phyloP scores from a whole-genome alignment of 2,888 invertebrate species.

The Charanyca ferruginea region DNA sequence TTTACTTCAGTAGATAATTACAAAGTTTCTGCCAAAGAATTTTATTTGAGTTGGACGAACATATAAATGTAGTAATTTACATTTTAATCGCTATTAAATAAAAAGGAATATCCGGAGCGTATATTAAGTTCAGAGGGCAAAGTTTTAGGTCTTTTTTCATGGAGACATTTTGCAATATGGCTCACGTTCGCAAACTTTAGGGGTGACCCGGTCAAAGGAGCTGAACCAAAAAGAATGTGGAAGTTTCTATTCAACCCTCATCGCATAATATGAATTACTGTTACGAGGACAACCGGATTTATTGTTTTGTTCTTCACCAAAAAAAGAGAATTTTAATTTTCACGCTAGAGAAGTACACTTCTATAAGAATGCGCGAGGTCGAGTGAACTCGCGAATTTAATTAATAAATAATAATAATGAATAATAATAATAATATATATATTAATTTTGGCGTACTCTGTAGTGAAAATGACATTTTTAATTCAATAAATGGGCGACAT shows the following conservation, averaged over 20 bases:
- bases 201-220: conserved; percentile 83
- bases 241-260: conserved; percentile 75
- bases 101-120: conserved; percentile 68
- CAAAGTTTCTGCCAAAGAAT: conserved; percentile 57
- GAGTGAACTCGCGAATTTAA: neutral
- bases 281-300: conserved; percentile 57
- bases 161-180: conserved; percentile 81
- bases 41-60: conserved; percentile 57
- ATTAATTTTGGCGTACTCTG: neutral
- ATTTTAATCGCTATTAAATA: conserved; percentile 69
- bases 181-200: conserved; percentile 76
- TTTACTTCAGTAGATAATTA: conserved; percentile 60
- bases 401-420: no score
- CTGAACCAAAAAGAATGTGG: conserved; percentile 72
- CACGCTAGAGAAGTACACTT: neutral
- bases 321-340: conserved; percentile 18
- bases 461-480: no score
- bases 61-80: conserved; percentile 53
- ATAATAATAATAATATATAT: neutral
- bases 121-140: conserved; percentile 75
- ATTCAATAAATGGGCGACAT: neutral
- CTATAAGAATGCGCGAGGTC: neutral
- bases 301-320: conserved; percentile 56
- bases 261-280: conserved; percentile 74
- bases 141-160: conserved; percentile 80